A percentile compares a stretch with the other conserved stretches of the same genome.
phyloP scores from a whole-genome alignment of 2,113 vertebrate genomes.

The Charina bottae region DNA sequence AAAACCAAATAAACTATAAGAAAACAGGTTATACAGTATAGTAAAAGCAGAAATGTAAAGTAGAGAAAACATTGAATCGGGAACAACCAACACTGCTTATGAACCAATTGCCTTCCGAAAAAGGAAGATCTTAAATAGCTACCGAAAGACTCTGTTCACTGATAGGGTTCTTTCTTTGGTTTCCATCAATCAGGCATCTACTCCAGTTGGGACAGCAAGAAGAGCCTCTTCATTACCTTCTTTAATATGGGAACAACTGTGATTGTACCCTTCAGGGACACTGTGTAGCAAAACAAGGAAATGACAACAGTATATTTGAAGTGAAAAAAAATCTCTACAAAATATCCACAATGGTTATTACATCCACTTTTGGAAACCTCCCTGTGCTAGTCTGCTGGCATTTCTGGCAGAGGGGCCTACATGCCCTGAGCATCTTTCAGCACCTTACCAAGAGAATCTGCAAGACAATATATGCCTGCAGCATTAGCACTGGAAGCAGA shows the following conservation, averaged over 20 bases:
- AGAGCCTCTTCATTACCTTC: not conserved
- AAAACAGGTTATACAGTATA: not conserved
- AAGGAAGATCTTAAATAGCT: not conserved
- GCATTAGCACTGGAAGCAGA: constrained; percentile 69
- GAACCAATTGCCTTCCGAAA: not conserved
- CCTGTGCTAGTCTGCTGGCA: not conserved
- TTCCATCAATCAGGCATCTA: not conserved
- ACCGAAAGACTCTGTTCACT: not conserved
- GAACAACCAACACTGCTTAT: not conserved
- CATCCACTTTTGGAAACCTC: not conserved
- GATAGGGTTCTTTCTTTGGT: not conserved
- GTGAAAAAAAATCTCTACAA: not conserved
- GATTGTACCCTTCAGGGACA: not conserved
- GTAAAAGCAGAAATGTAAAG: not conserved
- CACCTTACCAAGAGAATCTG: constrained; percentile 52
- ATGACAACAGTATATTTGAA: not conserved
- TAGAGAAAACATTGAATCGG: not conserved
- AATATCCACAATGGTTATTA: not conserved
- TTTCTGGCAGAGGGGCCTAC: not conserved
- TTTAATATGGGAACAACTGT: not conserved
- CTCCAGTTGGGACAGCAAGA: not conserved
- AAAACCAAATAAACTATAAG: not conserved
- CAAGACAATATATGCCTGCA: constrained; percentile 58
- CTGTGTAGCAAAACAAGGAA: not conserved
- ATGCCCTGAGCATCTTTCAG: not conserved